Conservation (phyloP, 2,888 invertebrate species). For the Petrophora chlorosata region DNA sequence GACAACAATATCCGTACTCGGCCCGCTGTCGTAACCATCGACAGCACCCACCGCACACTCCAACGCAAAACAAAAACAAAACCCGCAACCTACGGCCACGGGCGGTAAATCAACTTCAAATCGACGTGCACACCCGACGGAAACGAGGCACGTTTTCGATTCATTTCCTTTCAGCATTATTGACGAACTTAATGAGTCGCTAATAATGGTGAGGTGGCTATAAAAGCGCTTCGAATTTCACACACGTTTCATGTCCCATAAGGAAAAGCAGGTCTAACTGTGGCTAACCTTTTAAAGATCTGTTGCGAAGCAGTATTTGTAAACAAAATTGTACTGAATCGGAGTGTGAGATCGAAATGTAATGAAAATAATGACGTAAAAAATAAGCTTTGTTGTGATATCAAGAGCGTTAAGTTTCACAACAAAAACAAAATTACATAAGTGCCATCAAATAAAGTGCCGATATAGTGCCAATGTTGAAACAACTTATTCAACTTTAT, state of each 20-base stretch:
- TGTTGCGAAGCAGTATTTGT: conserved; percentile 53
- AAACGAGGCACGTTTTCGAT: conserved; percentile 65
- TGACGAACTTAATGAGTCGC: conserved; percentile 56
- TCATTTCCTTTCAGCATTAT: conserved; percentile 70
- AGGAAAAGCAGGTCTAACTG: conserved; percentile 68
- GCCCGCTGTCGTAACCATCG: conserved; percentile 54
- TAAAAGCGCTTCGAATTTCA: conserved; percentile 60
- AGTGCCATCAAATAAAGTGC: conserved; percentile 38
- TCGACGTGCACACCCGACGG: conserved; percentile 39
- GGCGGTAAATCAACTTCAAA: conserved; percentile 31
- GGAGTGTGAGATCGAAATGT: conserved; percentile 8
- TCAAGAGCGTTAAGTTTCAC: conserved; percentile 34
- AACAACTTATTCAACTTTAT: conserved; percentile 17
- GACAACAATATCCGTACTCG: conserved; percentile 44
- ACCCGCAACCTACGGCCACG: conserved; percentile 42
- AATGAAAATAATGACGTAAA: conserved; percentile 11
- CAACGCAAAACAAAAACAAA: conserved; percentile 37
- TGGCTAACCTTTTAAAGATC: conserved; percentile 48
- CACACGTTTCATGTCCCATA: conserved; percentile 61
- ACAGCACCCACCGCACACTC: conserved; percentile 26
- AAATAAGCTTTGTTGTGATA: conserved; percentile 19
- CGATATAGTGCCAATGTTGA: conserved; percentile 37
- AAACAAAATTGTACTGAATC: conserved; percentile 53
- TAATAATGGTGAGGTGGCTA: conserved; percentile 55
- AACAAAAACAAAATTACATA: conserved; percentile 42